These are phyloP conservation scores for Orius laevigatus DNA, from an alignment of 1,140 invertebrate genomes.

Conservation along the genomic window DNA sequence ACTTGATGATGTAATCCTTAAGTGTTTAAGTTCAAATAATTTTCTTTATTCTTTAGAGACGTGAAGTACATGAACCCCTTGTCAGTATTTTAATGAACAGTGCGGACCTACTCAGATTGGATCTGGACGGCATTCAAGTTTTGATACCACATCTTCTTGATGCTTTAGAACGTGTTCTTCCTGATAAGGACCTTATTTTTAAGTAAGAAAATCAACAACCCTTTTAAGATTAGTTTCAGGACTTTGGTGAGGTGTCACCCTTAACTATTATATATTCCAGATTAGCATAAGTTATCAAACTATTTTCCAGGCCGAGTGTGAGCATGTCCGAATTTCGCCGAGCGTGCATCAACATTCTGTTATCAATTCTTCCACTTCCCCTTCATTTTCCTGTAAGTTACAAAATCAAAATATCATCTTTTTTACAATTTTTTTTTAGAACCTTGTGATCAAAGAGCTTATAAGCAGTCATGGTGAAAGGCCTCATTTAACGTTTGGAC, in stretches of 20 bases:
- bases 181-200: conserved; percentile 49
- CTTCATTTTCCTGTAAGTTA: conserved; percentile 67
- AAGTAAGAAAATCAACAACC: conserved; percentile 28
- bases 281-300: too few species aligned
- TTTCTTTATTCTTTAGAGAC: conserved; percentile 23
- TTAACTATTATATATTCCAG: too few species aligned
- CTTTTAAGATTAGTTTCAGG: too few species aligned
- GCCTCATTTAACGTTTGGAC: conserved; percentile 47
- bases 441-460: conserved; percentile 57
- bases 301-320: conserved; percentile 25
- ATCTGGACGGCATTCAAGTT: conserved; percentile 83
- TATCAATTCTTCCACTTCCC: conserved; percentile 78
- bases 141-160: conserved; percentile 75
- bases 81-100: conserved; percentile 68
- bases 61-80: conserved; percentile 53
- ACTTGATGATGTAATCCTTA: conserved; percentile 33
- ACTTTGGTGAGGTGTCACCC: too few species aligned
- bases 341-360: conserved; percentile 74
- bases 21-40: background rate
- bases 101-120: conserved; percentile 64
- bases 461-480: conserved; percentile 23
- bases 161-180: conserved; percentile 74
- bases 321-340: conserved; percentile 66
- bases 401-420: background rate
- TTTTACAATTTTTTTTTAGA: conserved; percentile 28